These are phyloP conservation scores for Acromyrmex charruanus DNA, from an alignment of 1,140 invertebrate genomes.

Conservation along the genomic window DNA sequence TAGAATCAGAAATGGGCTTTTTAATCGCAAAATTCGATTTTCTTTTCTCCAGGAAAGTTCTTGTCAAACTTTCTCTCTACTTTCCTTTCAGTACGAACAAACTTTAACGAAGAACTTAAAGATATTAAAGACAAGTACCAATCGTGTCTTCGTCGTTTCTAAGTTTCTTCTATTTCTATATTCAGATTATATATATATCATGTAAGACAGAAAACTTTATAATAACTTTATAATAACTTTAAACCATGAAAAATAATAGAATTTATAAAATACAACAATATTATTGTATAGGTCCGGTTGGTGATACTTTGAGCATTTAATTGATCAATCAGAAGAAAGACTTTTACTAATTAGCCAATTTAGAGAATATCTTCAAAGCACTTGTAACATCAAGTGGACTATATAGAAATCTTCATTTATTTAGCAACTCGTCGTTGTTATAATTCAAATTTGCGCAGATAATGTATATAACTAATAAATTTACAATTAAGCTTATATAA, in stretches of 20 bases:
- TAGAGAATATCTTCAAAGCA: no score
- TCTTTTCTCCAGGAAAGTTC: constrained; percentile 28
- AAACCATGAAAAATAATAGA: not conserved
- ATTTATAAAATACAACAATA: not conserved
- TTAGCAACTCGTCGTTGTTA: not conserved
- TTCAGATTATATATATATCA: not conserved
- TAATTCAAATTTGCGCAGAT: not conserved
- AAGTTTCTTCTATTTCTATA: not conserved
- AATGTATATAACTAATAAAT: not conserved
- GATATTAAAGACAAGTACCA: constrained; percentile 12
- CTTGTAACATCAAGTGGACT: no score
- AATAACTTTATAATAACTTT: not conserved
- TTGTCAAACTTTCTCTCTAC: not conserved
- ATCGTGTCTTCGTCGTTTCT: not conserved
- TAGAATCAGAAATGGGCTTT: constrained; percentile 37
- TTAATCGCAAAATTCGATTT: constrained; percentile 60
- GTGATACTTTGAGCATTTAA: no score
- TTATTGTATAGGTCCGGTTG: not conserved
- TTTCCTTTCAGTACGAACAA: constrained; percentile 4
- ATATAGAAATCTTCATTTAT: not conserved
- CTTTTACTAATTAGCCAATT: no score
- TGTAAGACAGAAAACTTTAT: not conserved
- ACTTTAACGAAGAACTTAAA: constrained; percentile 25
- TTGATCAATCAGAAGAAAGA: no score
- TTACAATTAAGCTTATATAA: not conserved